phyloP scores from a whole-genome alignment of 2,888 invertebrate genomes.

The Aphodius sticticus region DNA sequence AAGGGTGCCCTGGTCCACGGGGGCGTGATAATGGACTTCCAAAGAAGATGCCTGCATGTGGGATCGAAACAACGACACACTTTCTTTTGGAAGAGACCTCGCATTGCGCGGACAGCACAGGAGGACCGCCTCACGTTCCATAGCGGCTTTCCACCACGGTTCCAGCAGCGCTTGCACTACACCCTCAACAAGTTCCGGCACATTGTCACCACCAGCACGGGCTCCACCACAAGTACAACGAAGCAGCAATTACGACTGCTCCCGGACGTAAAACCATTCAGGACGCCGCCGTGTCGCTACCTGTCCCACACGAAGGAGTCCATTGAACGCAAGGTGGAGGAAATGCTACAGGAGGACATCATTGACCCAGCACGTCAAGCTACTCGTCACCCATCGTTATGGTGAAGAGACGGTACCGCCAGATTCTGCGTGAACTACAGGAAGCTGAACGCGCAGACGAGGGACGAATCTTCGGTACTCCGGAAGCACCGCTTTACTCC shows the following conservation, averaged over 20 bases:
- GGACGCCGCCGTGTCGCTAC: constrained; percentile 41
- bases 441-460: constrained; percentile 37
- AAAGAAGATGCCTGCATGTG: not conserved
- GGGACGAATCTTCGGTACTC: constrained; percentile 39
- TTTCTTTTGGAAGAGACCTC: no score
- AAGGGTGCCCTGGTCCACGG: not conserved
- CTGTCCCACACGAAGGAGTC: constrained; percentile 37
- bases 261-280: not conserved
- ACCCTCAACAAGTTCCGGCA: not conserved
- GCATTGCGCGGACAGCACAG: no score
- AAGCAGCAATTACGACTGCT: not conserved
- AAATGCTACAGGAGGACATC: constrained; percentile 42
- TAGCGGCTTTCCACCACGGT: not conserved
- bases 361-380: constrained; percentile 39
- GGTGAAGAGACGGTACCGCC: constrained; percentile 39
- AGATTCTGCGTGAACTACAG: constrained; percentile 45
- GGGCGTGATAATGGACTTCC: not conserved
- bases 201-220: not conserved
- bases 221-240: not conserved
- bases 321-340: constrained; percentile 40
- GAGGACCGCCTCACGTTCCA: no score
- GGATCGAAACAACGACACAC: constrained; percentile 9
- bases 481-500: constrained; percentile 42
- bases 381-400: constrained; percentile 40
- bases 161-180: not conserved